phyloP scores from a whole-genome alignment of 2,113 vertebrate species.

The Struthidea cinerea region DNA sequence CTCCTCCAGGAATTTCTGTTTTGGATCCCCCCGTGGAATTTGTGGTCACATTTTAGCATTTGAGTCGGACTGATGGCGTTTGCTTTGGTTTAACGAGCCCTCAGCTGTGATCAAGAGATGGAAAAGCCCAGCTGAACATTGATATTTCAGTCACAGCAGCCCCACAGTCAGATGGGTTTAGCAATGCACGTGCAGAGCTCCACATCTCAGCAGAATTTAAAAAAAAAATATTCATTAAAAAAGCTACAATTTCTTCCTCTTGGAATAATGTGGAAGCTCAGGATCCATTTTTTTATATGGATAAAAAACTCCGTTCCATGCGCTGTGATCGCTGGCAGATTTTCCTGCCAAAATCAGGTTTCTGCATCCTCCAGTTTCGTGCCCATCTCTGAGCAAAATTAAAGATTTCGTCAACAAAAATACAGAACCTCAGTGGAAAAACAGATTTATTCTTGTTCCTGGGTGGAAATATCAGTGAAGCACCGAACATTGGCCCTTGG shows the following conservation, averaged over 20 bases:
- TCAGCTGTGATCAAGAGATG: neutral
- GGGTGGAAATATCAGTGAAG: neutral
- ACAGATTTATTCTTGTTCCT: neutral
- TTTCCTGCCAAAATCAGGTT: neutral
- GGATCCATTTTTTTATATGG: neutral
- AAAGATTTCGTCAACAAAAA: neutral
- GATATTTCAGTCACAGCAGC: neutral
- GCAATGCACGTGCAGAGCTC: neutral
- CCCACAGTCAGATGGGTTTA: rapidly evolving
- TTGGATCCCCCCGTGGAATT: neutral
- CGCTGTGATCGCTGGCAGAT: neutral
- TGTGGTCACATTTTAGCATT: neutral
- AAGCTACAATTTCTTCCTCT: neutral
- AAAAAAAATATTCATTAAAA: neutral
- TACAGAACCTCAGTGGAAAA: neutral
- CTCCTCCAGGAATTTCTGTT: neutral
- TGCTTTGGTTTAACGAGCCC: neutral
- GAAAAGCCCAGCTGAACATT: neutral
- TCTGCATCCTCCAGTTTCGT: neutral
- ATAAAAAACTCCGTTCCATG: neutral
- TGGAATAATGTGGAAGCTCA: neutral
- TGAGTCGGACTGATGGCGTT: neutral
- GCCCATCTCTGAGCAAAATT: neutral
- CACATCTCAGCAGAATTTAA: neutral
- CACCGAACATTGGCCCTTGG: neutral